Conservation (phyloP, 2,113 vertebrate genomes). For the Sorex araneus region DNA sequence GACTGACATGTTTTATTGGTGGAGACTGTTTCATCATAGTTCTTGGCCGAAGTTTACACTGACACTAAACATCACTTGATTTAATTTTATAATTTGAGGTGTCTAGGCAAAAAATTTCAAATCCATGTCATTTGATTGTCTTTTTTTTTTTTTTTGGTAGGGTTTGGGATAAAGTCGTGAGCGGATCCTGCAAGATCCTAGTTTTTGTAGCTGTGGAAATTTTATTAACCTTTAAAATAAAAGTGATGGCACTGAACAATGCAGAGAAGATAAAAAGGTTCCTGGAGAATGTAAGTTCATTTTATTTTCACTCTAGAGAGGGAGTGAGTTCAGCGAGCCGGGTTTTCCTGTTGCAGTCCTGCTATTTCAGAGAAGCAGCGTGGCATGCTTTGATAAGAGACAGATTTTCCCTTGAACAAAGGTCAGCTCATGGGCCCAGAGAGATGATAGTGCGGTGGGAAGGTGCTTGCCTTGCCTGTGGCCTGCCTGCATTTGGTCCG, state of each 20-base stretch:
- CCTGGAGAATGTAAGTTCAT: slow-evolving; percentile 94
- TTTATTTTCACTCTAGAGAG: slow-evolving; percentile 58
- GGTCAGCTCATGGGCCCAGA: background rate
- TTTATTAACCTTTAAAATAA: slow-evolving; percentile 96
- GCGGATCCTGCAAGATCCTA: slow-evolving; percentile 98
- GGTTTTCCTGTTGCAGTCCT: background rate
- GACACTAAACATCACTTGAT: slow-evolving; percentile 47
- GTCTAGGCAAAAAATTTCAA: slow-evolving; percentile 28
- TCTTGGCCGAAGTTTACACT: slow-evolving; percentile 16
- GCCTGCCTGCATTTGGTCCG: too few species aligned
- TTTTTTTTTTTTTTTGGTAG: slow-evolving; percentile 86
- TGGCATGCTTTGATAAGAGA: background rate
- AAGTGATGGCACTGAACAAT: slow-evolving; percentile 93
- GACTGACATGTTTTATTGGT: background rate
- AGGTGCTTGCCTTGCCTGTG: too few species aligned
- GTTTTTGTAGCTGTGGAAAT: slow-evolving; percentile 98
- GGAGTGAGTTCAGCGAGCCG: background rate
- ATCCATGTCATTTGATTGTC: slow-evolving; percentile 32
- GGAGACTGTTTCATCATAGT: background rate
- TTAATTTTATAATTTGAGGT: slow-evolving; percentile 54
- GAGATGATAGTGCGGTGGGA: too few species aligned
- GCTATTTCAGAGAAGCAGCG: slow-evolving; percentile 51
- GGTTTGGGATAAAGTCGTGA: slow-evolving; percentile 99
- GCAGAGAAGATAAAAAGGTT: slow-evolving; percentile 93
- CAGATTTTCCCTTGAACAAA: background rate